Evolutionary conservation across 2,113 vertebrate genomes (phyloP).

Genomic region (Sylvia atricapilla): DNA sequence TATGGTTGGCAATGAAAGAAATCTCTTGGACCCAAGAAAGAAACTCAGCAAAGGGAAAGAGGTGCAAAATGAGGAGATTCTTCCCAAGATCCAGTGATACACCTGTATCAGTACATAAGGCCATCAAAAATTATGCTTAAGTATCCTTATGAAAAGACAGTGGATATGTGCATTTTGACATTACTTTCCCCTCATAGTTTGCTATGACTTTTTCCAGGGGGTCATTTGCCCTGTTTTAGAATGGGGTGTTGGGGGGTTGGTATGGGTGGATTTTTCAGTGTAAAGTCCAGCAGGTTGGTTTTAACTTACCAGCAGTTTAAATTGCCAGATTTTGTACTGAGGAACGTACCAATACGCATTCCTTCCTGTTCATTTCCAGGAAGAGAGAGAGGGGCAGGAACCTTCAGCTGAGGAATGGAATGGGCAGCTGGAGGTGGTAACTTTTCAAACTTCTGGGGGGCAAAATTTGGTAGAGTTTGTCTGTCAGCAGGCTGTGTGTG

Average conservation of each 20-base stretch:
- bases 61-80: background rate
- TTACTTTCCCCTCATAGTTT: background rate
- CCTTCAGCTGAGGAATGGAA: constrained; percentile 16
- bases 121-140: background rate
- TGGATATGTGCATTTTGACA: background rate
- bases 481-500: constrained; percentile 6
- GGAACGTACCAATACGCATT: background rate
- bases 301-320: background rate
- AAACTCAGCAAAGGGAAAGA: background rate
- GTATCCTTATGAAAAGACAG: background rate
- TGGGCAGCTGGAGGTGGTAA: constrained; percentile 29
- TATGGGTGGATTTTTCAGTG: background rate
- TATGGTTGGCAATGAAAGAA: background rate
- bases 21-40: background rate
- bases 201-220: background rate
- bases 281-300: background rate
- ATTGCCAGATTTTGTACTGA: background rate
- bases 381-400: background rate
- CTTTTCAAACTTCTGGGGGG: background rate
- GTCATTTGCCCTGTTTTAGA: background rate
- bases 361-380: background rate
- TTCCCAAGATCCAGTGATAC: background rate
- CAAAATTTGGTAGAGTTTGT: background rate
- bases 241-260: background rate
- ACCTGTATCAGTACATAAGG: background rate